Conservation (phyloP, 37 sponge, comb jelly and placozoan species). For the Haliclona indistincta region DNA sequence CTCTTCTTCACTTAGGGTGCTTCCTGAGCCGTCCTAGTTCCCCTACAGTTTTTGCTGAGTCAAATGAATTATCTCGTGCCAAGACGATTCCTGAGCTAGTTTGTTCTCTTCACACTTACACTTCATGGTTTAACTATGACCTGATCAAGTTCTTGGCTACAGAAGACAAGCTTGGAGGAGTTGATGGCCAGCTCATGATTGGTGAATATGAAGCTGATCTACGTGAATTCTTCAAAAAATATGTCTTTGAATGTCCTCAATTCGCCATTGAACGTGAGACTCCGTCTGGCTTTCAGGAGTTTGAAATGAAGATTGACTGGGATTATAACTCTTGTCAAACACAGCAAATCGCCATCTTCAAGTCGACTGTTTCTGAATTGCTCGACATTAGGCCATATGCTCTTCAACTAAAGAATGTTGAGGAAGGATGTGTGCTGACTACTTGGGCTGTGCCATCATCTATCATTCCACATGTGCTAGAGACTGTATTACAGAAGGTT, state of each 20-base stretch:
- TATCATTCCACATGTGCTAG: neutral
- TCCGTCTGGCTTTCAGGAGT: constrained; percentile 19
- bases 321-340: constrained; percentile 14
- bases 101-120: constrained; percentile 27
- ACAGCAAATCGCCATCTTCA: constrained; percentile 23
- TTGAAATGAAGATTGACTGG: constrained; percentile 28
- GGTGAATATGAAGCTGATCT: constrained; percentile 16
- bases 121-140: constrained; percentile 46
- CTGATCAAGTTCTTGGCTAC: constrained; percentile 20
- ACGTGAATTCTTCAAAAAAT: neutral
- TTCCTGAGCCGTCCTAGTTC: neutral
- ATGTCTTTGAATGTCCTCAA: constrained; percentile 39
- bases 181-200: constrained; percentile 17
- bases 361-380: constrained; percentile 5
- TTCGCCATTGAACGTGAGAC: constrained; percentile 7
- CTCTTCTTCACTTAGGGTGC: constrained; percentile 1
- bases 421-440: constrained; percentile 34
- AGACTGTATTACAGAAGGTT: neutral
- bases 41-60: neutral
- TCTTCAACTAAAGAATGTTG: constrained; percentile 21
- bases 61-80: constrained; percentile 14
- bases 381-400: constrained; percentile 22
- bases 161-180: constrained; percentile 15
- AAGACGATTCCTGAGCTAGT: constrained; percentile 2
- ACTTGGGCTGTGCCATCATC: constrained; percentile 5